These are phyloP conservation scores for Stercorarius parasiticus DNA, from an alignment of 2,113 vertebrate species.

Conservation along the genomic window DNA sequence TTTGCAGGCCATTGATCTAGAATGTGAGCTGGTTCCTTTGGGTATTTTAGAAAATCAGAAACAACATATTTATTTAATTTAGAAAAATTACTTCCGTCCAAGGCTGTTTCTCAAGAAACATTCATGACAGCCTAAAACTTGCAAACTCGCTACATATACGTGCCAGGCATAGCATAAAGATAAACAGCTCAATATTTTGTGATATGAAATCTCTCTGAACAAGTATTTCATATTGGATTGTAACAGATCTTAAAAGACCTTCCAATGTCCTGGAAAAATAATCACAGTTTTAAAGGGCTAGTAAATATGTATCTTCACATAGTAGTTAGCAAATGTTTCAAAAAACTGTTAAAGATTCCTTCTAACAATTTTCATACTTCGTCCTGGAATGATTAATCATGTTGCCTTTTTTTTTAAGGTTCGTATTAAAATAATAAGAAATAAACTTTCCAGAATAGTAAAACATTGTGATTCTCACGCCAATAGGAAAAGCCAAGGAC, in stretches of 20 bases:
- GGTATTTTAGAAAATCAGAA: conserved; percentile 47
- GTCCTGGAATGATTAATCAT: neutral
- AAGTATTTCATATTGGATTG: neutral
- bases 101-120: conserved; percentile 25
- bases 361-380: neutral
- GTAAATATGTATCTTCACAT: neutral
- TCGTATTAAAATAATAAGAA: neutral
- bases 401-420: neutral
- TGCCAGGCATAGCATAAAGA: conserved; percentile 11
- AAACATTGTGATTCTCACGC: neutral
- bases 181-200: neutral
- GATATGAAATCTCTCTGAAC: neutral
- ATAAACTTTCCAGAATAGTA: neutral
- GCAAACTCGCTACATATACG: neutral
- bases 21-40: conserved; percentile 11
- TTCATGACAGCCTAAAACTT: conserved; percentile 3
- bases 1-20: conserved; percentile 54
- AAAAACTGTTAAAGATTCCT: neutral
- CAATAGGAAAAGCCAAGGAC: neutral
- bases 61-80: conserved; percentile 52
- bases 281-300: conserved; percentile 4
- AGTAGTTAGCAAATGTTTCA: conserved; percentile 3
- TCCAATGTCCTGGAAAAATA: conserved; percentile 30
- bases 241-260: neutral
- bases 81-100: conserved; percentile 42